Percentiles rank a stretch among this genome's conserved stretches.
phyloP scores from a whole-genome alignment of 2,888 invertebrate genomes.

The Coecobrya sp. region DNA sequence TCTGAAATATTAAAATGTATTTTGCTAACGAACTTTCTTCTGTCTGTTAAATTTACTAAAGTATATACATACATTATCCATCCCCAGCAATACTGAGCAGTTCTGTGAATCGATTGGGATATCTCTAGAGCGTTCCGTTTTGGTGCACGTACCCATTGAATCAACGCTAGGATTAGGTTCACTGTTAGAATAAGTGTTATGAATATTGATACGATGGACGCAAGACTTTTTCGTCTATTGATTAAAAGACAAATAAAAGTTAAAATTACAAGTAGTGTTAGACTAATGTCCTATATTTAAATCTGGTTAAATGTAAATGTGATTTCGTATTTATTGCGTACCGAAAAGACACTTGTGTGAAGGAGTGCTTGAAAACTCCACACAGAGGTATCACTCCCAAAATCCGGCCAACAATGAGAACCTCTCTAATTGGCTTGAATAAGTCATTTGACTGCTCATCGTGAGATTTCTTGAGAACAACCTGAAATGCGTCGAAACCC shows the following conservation, averaged over 20 bases:
- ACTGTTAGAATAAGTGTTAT: constrained; percentile 50
- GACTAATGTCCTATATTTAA: no score
- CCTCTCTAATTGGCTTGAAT: constrained; percentile 63
- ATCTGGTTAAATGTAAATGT: background rate
- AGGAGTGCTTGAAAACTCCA: constrained; percentile 79
- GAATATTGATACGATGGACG: background rate
- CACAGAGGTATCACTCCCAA: constrained; percentile 83
- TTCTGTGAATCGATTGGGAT: constrained; percentile 60
- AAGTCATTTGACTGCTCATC: constrained; percentile 58
- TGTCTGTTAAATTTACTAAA: no score
- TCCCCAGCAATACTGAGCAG: constrained; percentile 63
- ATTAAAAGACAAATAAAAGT: no score
- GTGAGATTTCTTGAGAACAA: constrained; percentile 32
- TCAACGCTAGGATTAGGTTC: constrained; percentile 53
- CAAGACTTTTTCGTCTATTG: constrained; percentile 45
- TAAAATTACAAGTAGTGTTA: no score
- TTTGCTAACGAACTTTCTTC: background rate
- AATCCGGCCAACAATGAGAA: constrained; percentile 82
- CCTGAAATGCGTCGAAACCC: constrained; percentile 51
- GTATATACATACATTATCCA: constrained; percentile 61
- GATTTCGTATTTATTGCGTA: constrained; percentile 11
- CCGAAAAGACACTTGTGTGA: constrained; percentile 50
- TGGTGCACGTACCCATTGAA: constrained; percentile 28
- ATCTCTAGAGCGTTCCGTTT: constrained; percentile 63
- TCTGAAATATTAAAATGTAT: constrained; percentile 14